Evolutionary conservation across 2,797 vertebrate species (phyloP), one percentile per base, ranked within the genome.

Genomic region (Semotilus atromaculatus): DNA sequence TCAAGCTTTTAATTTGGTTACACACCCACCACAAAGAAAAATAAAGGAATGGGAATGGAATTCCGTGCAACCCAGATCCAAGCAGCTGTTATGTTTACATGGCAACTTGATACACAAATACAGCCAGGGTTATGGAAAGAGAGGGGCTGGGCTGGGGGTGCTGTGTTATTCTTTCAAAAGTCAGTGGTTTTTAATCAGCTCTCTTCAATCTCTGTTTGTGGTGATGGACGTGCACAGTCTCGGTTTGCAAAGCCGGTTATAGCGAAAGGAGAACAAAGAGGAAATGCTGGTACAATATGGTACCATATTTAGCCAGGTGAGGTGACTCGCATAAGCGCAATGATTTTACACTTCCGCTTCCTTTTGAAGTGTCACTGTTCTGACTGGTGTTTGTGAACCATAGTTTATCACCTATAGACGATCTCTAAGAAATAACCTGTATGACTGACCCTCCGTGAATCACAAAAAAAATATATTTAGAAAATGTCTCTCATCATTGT

Each of bases 61-160:
- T 85, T 83, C 88, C 67, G 67, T 60, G 88, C 88, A 89, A 90
- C 91, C 90, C 86, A 86, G 87, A 88, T 89, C 90, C 87, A 89
- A 94, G 92, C 92, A 93, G 92, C 88, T 94, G 93, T 93, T 94
- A 93, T 94, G 94, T 95, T 95, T 95, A 93, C 95, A 95, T 95
- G 93, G 94, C 94, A 96, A 96, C 95, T 92, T 89, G 90, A 94
- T 94, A 94, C 90, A 95, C 94, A 94, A 94, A 95, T 93, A 94
- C 92, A 93, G 91, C 91, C 92, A 90, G 70, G 92, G 90, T 92
- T 85, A 92, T 92, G 92, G 93, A 93, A 93, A 92, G 91, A 92
- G 89, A 90, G 62, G 40, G 64, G 87, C 90, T 88, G 84, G 88
- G 90, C 85, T 60, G 76, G 58, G 62, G 76, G 88, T 82, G 73